Evolutionary conservation across 64 coral and sea anemone species (phyloP), one percentile per base, ranked within the genome.

Genomic region (Cladopsammia gracilis): DNA sequence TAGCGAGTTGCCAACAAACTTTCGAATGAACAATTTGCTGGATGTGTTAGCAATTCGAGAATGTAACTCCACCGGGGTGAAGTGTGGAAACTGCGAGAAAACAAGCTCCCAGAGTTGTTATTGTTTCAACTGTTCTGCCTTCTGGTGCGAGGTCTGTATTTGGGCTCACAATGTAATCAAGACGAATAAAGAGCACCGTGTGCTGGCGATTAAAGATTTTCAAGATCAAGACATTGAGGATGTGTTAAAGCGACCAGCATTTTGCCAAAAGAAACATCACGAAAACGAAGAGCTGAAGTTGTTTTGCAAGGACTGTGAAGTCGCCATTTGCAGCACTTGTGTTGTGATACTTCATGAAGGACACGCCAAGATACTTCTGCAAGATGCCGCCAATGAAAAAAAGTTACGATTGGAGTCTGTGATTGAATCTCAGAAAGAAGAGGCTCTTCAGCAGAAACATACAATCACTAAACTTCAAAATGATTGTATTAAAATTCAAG

Each of bases 131-230:
- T 69, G 65, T 69, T 69, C 19, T 25, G 65, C 5, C 16, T 52
- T 52, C 15, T 49, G 47, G 75, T 52, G 75, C 47, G 47, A 57
- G 23, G 53, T 14, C 18, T 78, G 75, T 12, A 57, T 20, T 8
- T 49, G 3, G 14, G 53, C 53, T 56, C 53, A 56, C 12, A 56
- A 56, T 12, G 7, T 56, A 12, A 56, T 56, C 12, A 56, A 56
- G 23, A 6, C 46, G 23, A 52, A 78, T 57, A 78, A 78, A 18
- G 47, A 12, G 48, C 75, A 78, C 53, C 43, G 45, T 3, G 75
- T 78, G 75, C 22, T 78, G 47, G 75, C 75, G 23, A 22, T 78
- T 57, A 48, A 51, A 57, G 75, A 78, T 42, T 78, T 78, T 51
- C 75, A 78, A 51, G 75, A 51, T 7, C 12, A 78, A 22, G 75